Base-by-base conservation (phyloP, 2,797 vertebrate species). In the Cyprinella venusta region DNA sequence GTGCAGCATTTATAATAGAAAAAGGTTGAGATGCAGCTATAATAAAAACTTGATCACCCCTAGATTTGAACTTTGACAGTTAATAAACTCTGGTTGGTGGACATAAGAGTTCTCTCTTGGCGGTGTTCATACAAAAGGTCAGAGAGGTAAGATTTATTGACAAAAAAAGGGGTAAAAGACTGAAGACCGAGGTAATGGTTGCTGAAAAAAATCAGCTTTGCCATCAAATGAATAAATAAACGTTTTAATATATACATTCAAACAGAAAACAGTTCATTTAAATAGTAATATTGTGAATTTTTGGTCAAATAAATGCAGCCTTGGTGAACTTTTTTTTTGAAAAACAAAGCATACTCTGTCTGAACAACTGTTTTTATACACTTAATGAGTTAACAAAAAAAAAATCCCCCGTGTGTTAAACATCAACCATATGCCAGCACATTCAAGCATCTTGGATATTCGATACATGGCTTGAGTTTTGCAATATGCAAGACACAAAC, bases 401-500 rank as follows among this genome's bases (percentile, higher is more conserved):
- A 36, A 38, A 18, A n/a, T n/a, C 18, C 10, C 65, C 65, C 0
- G 1, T 38, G 33, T 38, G 5, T 33, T 13, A 38, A 36, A 10
- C 30, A 36, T 54, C 6, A 13, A 33, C 36, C 13, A 68, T 48
- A 69, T 52, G 42, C 59, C 9, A 63, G 15, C 64, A 26, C 40
- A 40, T 40, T 61, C 30, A 40, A 48, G 4, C 30, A 67, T 9
- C 71, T 54, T 38, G 33, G 18, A 81, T 72, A 65, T 75, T 68
- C 24, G 24, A 81, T 74, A 84, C 56, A 30, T 15, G 74, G 63
- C 70, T 70, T 16, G 69, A 33, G 70, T 64, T 65, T 45, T 70
- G 56, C n/a, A 79, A 8, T 65, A 26, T 65, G 24, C 45, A 16
- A 61, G 26, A 6, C 16, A 61, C 36, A 82, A 91, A 92, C 92